A percentile compares a stretch with the other conserved stretches of the same genome.
Evolutionary conservation across 2,797 vertebrate species (phyloP).

Genomic region (Halcyon badia): DNA sequence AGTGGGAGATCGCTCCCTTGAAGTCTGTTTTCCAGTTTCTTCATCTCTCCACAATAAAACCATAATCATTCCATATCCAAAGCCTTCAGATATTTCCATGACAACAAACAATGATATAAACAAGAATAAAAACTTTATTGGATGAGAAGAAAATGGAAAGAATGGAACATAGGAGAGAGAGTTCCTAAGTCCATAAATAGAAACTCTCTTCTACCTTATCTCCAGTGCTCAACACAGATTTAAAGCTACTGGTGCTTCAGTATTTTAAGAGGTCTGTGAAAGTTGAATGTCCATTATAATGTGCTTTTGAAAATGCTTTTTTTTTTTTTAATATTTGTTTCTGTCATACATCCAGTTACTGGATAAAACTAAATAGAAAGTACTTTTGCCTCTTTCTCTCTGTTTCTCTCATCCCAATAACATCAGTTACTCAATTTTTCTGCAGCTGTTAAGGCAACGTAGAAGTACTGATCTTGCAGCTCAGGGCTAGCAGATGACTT

Average conservation of each 20-base stretch:
- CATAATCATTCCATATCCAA: neutral
- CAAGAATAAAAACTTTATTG: constrained; percentile 28
- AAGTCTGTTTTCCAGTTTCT: neutral
- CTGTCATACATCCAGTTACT: neutral
- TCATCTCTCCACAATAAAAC: constrained; percentile 6
- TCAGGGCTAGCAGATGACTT: neutral
- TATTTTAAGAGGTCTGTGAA: neutral
- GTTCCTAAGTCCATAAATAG: neutral
- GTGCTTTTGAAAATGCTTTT: neutral
- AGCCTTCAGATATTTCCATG: constrained; percentile 47
- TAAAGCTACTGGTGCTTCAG: neutral
- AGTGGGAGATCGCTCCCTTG: neutral
- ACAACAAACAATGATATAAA: constrained; percentile 34
- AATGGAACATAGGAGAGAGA: neutral
- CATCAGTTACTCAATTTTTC: neutral
- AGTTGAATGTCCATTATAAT: neutral
- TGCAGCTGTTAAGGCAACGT: neutral
- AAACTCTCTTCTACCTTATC: neutral
- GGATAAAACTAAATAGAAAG: neutral
- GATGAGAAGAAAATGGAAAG: constrained; percentile 12
- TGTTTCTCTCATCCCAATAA: neutral
- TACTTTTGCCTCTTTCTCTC: neutral
- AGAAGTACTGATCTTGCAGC: neutral
- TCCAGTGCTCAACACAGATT: neutral
- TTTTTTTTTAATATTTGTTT: neutral